Evolutionary conservation across 1,140 invertebrate species (phyloP).

Genomic region (Meteorus sp.): DNA sequence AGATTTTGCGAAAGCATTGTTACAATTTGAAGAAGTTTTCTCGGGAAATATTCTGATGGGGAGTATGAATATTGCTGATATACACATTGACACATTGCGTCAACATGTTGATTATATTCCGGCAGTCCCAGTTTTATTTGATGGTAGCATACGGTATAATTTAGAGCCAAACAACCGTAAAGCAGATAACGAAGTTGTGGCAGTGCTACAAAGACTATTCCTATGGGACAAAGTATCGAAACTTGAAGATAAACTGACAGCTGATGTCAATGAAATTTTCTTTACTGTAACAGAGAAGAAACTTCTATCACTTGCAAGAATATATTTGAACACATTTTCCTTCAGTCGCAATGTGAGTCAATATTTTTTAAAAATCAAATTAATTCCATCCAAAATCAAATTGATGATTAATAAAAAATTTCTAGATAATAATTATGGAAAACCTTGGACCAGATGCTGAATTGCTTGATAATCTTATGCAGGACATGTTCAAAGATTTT

Average conservation of each 20-base stretch:
- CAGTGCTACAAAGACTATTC: slow-evolving; percentile 31
- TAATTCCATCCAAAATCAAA: not conserved
- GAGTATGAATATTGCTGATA: slow-evolving; percentile 27
- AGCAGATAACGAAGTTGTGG: slow-evolving; percentile 28
- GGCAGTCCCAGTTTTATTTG: slow-evolving; percentile 30
- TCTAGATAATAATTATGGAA: slow-evolving; percentile 33
- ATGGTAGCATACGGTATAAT: slow-evolving; percentile 36
- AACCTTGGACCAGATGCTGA: slow-evolving; percentile 25
- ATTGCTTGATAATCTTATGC: slow-evolving; percentile 29
- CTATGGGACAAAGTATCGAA: slow-evolving; percentile 37
- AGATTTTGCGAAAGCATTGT: slow-evolving; percentile 32
- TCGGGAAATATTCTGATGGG: slow-evolving; percentile 35
- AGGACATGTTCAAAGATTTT: slow-evolving; percentile 30
- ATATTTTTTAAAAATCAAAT: slow-evolving; percentile 3
- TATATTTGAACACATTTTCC: slow-evolving; percentile 27
- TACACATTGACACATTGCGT: slow-evolving; percentile 29
- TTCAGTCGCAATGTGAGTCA: slow-evolving; percentile 28
- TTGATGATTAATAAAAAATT: slow-evolving; percentile 11
- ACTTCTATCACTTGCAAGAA: slow-evolving; percentile 34
- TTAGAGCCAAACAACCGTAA: slow-evolving; percentile 29
- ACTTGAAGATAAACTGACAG: slow-evolving; percentile 30
- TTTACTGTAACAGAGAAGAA: slow-evolving; percentile 33
- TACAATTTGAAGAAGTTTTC: slow-evolving; percentile 32
- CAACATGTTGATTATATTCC: slow-evolving; percentile 33
- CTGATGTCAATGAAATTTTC: slow-evolving; percentile 29